Conservation (phyloP, 2,113 vertebrate genomes). For the Greenwoodochromis staneri region DNA sequence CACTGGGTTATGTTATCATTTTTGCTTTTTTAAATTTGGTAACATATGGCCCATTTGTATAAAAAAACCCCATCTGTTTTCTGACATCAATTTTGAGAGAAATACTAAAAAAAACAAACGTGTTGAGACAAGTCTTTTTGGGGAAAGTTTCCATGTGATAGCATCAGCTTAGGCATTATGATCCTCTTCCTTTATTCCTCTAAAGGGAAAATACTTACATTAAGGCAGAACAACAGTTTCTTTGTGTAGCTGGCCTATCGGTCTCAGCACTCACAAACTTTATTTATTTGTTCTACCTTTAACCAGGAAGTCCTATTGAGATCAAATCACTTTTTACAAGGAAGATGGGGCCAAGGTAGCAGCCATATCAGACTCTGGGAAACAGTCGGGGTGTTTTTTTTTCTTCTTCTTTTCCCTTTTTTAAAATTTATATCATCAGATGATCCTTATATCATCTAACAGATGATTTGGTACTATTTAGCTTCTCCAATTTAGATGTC, state of each 20-base stretch:
- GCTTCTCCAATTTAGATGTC: not conserved
- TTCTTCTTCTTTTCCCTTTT: not conserved
- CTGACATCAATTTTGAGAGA: not conserved
- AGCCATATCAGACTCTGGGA: not conserved
- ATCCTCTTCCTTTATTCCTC: not conserved
- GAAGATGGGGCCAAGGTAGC: not conserved
- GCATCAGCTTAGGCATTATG: not conserved
- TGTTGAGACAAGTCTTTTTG: not conserved
- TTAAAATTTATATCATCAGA: not conserved
- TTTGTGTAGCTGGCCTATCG: not conserved
- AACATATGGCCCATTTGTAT: not conserved
- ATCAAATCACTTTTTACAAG: not conserved
- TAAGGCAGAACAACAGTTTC: not conserved
- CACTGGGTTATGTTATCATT: not conserved
- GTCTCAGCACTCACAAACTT: not conserved
- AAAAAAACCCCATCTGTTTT: fast-evolving
- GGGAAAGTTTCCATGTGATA: not conserved
- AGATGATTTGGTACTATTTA: not conserved
- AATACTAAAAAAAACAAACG: not conserved
- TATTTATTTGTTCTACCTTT: not conserved
- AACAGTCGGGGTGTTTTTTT: not conserved
- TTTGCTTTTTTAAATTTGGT: not conserved
- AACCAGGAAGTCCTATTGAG: not conserved
- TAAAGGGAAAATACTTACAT: not conserved
- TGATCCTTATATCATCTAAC: not conserved